These are phyloP conservation scores for Hypotaenidia philippensis DNA, from an alignment of 2,797 vertebrate species.

Conservation along the genomic window DNA sequence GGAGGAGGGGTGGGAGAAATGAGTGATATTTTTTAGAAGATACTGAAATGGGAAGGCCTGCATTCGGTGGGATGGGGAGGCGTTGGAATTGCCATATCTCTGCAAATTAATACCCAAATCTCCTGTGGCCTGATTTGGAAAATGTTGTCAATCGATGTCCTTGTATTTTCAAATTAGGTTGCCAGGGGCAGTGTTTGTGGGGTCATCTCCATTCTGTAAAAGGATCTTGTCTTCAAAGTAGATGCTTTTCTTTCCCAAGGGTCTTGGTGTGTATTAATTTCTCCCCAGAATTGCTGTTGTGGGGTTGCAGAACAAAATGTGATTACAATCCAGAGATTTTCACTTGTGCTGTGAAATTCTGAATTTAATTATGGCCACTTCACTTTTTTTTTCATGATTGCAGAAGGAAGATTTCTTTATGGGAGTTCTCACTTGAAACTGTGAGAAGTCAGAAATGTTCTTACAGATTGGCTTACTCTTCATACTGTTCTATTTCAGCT, in stretches of 20 bases:
- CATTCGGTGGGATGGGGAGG: slow-evolving; percentile 38
- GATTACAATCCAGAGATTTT: neutral
- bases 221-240: slow-evolving; percentile 47
- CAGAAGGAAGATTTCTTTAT: slow-evolving; percentile 31
- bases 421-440: slow-evolving; percentile 32
- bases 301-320: slow-evolving; percentile 33
- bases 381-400: neutral
- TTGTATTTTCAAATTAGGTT: slow-evolving; percentile 48
- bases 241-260: slow-evolving; percentile 38
- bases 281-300: slow-evolving; percentile 24
- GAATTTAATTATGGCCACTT: slow-evolving; percentile 22
- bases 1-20: neutral
- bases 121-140: slow-evolving; percentile 52
- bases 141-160: slow-evolving; percentile 30
- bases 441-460: slow-evolving; percentile 42
- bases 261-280: slow-evolving; percentile 35
- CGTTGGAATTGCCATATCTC: slow-evolving; percentile 50
- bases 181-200: neutral
- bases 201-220: slow-evolving; percentile 9
- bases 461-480: slow-evolving; percentile 47
- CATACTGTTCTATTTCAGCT: slow-evolving; percentile 30
- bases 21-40: slow-evolving; percentile 37
- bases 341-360: slow-evolving; percentile 37
- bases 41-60: slow-evolving; percentile 14
- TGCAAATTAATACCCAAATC: slow-evolving; percentile 39